Base-by-base conservation (phyloP, 2,888 invertebrate species). In the Troides oblongomaculatus region DNA sequence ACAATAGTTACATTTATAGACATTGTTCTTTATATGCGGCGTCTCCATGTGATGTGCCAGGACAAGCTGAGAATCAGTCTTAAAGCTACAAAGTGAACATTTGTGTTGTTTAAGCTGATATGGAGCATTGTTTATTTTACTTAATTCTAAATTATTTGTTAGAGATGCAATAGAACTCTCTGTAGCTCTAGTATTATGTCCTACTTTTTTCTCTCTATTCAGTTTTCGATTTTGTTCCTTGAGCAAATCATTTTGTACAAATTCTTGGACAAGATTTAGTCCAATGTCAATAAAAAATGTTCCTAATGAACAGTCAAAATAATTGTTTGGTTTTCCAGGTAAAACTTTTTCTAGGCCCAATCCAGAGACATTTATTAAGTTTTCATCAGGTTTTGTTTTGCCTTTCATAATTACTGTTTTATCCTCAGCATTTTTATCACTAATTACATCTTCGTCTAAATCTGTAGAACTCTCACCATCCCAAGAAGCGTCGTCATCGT, bases 231-330 rank as follows among this genome's bases (percentile, higher is more conserved):
- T 96, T 84, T 98, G 97, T 80, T 97, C 96, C 76, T 96, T 95
- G 68, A 98, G 92, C 70, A 98, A 91, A 91, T 99, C 99, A n/a
- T 95, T 95, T 90, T 99, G 98, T 25, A 99, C 98, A 85, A 95
- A 96, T 84, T 99, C 98, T 85, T 98, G 97, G 2, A 98, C 98
- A 74, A 98, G 93, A 84, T 97, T 97, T 70, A 97, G 94, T 46
- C 99, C 99, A 77, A 99, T 97, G 81, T 97, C 97, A 88, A 97
- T 96, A 81, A 98, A 96, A 85, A 98, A 97, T 84, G 97, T 97
- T 10, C 98, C 98, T 66, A 98, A 90, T 0, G 97, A 96, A 84
- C 96, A 95, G 75, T 97, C 97, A 84, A 98, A 98, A 83, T 97
- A 98, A 73, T 95, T 95, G 72, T 94, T 93, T 64, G 94, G 86